phyloP scores from a whole-genome alignment of 2,797 vertebrate species.

The Semaprochilodus insignis region DNA sequence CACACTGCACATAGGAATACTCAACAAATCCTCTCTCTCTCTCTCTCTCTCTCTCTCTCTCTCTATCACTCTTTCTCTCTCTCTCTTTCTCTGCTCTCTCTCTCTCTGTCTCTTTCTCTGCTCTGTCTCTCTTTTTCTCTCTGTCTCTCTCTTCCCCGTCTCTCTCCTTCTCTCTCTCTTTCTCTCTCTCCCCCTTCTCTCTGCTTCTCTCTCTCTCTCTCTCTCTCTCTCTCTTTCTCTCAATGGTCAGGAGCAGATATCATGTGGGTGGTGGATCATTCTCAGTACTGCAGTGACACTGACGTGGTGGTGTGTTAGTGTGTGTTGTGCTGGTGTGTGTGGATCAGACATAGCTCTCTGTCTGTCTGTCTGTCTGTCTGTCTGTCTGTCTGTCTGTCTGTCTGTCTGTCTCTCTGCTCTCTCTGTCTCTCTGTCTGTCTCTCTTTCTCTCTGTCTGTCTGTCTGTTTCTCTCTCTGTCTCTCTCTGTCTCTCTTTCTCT shows the following conservation, averaged over 20 bases:
- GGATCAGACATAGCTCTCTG: too few species aligned
- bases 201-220: not conserved
- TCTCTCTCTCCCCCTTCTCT: not conserved
- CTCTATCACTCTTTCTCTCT: too few species aligned
- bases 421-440: not conserved
- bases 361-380: not conserved
- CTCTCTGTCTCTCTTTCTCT: not conserved
- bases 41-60: not conserved
- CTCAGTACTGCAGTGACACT: too few species aligned
- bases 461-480: not conserved
- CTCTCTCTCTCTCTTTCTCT: slow-evolving; percentile 2
- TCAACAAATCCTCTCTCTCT: not conserved
- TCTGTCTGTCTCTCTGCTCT: slow-evolving; percentile 3
- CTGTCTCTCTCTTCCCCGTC: not conserved
- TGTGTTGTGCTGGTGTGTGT: too few species aligned
- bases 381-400: not conserved
- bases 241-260: too few species aligned
- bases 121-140: not conserved
- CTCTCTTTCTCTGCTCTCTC: not conserved
- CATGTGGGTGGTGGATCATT: too few species aligned
- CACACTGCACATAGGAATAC: too few species aligned
- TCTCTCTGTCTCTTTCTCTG: too few species aligned
- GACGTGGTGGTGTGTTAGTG: too few species aligned
- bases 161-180: too few species aligned
- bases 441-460: slow-evolving; percentile 2